phyloP scores from a whole-genome alignment of 2,113 vertebrate genomes.

The Brienomyrus longianalis region DNA sequence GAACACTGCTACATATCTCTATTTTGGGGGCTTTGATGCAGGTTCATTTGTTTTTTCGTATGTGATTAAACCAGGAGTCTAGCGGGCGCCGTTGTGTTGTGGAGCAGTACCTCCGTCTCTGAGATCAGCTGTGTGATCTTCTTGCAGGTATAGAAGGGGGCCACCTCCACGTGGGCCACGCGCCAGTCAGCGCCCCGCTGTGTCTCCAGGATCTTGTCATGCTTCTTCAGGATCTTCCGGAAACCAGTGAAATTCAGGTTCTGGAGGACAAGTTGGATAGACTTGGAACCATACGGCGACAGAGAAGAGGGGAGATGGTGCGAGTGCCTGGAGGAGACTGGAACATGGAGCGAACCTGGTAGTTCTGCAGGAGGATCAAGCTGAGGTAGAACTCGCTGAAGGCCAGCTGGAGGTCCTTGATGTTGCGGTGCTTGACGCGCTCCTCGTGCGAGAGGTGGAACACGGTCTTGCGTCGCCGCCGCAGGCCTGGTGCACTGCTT shows the following conservation, averaged over 20 bases:
- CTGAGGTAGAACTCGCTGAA: conserved; percentile 99
- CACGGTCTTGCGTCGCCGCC: conserved; percentile 76
- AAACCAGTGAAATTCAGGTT: conserved; percentile 98
- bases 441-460: conserved; percentile 93
- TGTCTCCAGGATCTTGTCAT: conserved; percentile 98
- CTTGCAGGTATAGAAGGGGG: conserved; percentile 96
- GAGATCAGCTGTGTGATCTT: conserved; percentile 98
- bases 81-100: not conserved
- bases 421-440: conserved; percentile 90
- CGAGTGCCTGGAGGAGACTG: conserved; percentile 63
- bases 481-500: conserved; percentile 68
- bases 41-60: not conserved
- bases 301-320: not conserved
- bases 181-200: conserved; percentile 89
- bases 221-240: conserved; percentile 97
- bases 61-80: not conserved
- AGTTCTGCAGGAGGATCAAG: conserved; percentile 97
- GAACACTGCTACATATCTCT: not conserved
- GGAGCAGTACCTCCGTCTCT: conserved; percentile 79
- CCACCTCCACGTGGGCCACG: conserved; percentile 92
- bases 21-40: not conserved
- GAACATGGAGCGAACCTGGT: conserved; percentile 68
- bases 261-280: conserved; percentile 49
- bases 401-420: conserved; percentile 95
- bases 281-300: not conserved